These are phyloP conservation scores for Marasmarcha lunaedactyla DNA, from an alignment of 2,888 invertebrate species.

Conservation along the genomic window DNA sequence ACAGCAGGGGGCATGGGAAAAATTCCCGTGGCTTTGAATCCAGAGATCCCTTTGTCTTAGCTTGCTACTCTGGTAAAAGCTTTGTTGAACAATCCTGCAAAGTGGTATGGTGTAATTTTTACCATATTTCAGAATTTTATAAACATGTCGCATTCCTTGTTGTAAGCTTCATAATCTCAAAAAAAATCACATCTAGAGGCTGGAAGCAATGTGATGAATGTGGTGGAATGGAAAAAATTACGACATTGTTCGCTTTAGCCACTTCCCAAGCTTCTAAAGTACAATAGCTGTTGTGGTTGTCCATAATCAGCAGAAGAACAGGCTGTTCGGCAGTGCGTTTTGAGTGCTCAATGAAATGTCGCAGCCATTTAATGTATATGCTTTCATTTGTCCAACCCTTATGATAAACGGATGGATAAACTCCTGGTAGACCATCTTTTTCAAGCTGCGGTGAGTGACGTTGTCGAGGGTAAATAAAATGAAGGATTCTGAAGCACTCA, in stretches of 20 bases:
- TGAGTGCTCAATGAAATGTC: slow-evolving; percentile 4
- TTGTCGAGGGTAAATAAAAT: slow-evolving; percentile 15
- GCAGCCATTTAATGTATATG: slow-evolving; percentile 6
- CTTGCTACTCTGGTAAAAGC: slow-evolving; percentile 12
- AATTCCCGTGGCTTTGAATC: too few species aligned
- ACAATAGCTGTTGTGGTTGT: slow-evolving; percentile 10
- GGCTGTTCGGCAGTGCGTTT: slow-evolving; percentile 9
- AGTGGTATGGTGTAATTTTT: slow-evolving; percentile 17
- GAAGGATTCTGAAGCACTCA: slow-evolving; percentile 15
- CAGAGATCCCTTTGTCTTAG: slow-evolving; percentile 13
- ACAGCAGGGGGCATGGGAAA: too few species aligned
- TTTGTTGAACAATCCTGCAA: slow-evolving; percentile 14
- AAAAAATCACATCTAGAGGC: slow-evolving; percentile 20
- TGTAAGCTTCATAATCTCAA: slow-evolving; percentile 18
- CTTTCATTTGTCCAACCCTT: slow-evolving; percentile 12
- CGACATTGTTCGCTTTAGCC: slow-evolving; percentile 1
- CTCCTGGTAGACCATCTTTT: slow-evolving; percentile 13
- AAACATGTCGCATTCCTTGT: slow-evolving; percentile 22
- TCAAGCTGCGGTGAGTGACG: too few species aligned
- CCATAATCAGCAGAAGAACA: slow-evolving; percentile 7
- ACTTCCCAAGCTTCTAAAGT: slow-evolving; percentile 7
- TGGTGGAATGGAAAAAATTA: too few species aligned
- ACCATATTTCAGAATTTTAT: slow-evolving; percentile 15
- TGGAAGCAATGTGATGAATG: slow-evolving; percentile 15
- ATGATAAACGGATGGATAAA: slow-evolving; percentile 12